A percentile compares a stretch with the other conserved stretches of the same genome.
Evolutionary conservation across 2,888 invertebrate genomes (phyloP).

Genomic region (Lasioglossum zephyrum): DNA sequence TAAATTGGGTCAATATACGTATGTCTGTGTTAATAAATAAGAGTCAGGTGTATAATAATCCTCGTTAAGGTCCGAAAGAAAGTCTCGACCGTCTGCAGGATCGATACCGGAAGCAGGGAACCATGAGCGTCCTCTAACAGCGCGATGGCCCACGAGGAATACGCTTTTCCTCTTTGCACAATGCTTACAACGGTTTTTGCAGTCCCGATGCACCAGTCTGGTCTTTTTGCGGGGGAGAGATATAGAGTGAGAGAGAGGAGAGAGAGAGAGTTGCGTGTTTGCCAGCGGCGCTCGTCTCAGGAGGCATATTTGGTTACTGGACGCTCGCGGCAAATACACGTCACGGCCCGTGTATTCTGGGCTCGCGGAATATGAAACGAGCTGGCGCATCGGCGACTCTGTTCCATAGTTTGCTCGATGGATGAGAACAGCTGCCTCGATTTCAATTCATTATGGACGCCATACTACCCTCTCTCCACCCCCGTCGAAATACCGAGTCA

Average conservation of each 20-base stretch:
- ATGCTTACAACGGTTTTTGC: constrained; percentile 15
- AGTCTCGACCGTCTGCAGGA: background rate
- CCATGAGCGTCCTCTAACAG: background rate
- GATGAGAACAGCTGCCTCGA: background rate
- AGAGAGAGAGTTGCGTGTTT: constrained; percentile 15
- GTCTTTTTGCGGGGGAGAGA: constrained; percentile 17
- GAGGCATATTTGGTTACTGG: constrained; percentile 51
- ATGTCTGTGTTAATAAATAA: background rate
- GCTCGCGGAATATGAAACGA: constrained; percentile 17
- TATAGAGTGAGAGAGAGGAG: background rate
- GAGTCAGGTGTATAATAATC: background rate
- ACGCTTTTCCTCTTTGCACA: background rate
- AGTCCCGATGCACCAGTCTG: background rate
- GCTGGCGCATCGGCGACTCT: constrained; percentile 5
- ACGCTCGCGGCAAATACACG: constrained; percentile 39
- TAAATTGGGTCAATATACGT: background rate
- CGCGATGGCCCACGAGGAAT: background rate
- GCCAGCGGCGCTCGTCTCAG: constrained; percentile 32
- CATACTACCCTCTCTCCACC: background rate
- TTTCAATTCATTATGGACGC: constrained; percentile 17
- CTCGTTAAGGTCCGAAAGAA: background rate
- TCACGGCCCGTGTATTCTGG: constrained; percentile 25
- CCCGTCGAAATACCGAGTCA: background rate
- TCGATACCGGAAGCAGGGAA: background rate
- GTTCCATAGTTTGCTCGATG: background rate